Percentiles rank a stretch among this genome's conserved stretches.
Evolutionary conservation across 92 coral and sea anemone species (phyloP).

Genomic region (Meandrina meandrites): DNA sequence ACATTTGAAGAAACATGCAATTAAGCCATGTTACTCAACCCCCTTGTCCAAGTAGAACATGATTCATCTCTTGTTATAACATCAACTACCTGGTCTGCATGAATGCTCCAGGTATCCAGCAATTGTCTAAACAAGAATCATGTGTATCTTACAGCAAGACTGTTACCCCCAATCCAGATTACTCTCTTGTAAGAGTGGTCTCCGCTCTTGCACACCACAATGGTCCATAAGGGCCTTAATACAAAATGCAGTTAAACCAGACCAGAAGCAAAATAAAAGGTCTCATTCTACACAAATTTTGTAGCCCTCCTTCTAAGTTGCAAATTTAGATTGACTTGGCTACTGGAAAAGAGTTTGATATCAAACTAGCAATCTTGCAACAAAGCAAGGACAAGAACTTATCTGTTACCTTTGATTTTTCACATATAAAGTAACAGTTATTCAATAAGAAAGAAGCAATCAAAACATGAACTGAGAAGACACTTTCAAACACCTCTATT

Average conservation of each 20-base stretch:
- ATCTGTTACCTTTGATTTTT: too few species aligned
- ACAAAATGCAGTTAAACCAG: constrained; percentile 18
- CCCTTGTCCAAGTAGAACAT: constrained; percentile 7
- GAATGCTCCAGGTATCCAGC: constrained; percentile 30
- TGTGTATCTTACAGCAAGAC: constrained; percentile 28
- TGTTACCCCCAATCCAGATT: constrained; percentile 25
- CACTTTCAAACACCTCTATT: too few species aligned
- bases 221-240: constrained; percentile 21
- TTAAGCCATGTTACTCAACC: too few species aligned
- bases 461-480: too few species aligned
- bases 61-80: constrained; percentile 16
- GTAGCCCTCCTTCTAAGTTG: constrained; percentile 26
- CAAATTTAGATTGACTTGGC: constrained; percentile 21
- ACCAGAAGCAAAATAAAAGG: constrained; percentile 27
- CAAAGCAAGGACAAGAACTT: constrained; percentile 22
- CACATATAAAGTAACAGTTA: too few species aligned
- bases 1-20: too few species aligned
- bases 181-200: constrained; percentile 38
- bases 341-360: constrained; percentile 22
- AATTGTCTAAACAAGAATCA: constrained; percentile 16
- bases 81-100: constrained; percentile 31
- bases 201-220: constrained; percentile 25
- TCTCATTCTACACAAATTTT: constrained; percentile 28
- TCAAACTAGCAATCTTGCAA: constrained; percentile 20
- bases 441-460: too few species aligned